Evolutionary conservation across 2,797 vertebrate species (phyloP).

Genomic region (Acipenser ruthenus): DNA sequence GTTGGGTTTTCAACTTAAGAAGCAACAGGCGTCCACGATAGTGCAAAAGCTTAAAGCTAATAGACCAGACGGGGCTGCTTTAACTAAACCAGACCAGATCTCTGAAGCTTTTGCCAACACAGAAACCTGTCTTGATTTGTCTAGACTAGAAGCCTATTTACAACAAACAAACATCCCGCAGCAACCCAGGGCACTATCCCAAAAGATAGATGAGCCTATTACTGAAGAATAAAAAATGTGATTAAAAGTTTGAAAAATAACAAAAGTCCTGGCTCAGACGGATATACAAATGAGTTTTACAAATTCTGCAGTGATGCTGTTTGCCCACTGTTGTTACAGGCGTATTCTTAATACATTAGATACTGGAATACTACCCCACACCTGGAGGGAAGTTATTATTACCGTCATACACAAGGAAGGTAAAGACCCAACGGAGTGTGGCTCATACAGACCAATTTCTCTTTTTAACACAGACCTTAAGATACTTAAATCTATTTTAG

Average conservation of each 20-base stretch:
- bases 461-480: conserved; percentile 1
- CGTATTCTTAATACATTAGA: conserved; percentile 12
- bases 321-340: conserved; percentile 5
- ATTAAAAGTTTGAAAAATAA: conserved; percentile 17
- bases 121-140: no score
- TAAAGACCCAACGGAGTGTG: conserved; percentile 14
- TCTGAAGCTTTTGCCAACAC: no score
- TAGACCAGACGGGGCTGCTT: no score
- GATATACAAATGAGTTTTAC: conserved; percentile 18
- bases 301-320: conserved; percentile 9
- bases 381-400: conserved; percentile 18
- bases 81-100: no score
- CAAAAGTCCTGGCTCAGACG: conserved; percentile 17
- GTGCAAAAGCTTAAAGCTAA: no score
- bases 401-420: conserved; percentile 20
- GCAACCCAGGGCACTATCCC: no score
- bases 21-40: no score
- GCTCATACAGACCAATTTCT: conserved; percentile 11
- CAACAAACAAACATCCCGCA: no score
- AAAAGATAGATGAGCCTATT: conserved; percentile 13
- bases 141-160: no score
- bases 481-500: conserved; percentile 12
- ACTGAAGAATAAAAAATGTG: conserved; percentile 1
- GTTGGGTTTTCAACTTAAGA: no score
- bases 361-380: not conserved